Base-by-base conservation (phyloP, 2,113 vertebrate genomes). In the Pangasianodon gigas region DNA sequence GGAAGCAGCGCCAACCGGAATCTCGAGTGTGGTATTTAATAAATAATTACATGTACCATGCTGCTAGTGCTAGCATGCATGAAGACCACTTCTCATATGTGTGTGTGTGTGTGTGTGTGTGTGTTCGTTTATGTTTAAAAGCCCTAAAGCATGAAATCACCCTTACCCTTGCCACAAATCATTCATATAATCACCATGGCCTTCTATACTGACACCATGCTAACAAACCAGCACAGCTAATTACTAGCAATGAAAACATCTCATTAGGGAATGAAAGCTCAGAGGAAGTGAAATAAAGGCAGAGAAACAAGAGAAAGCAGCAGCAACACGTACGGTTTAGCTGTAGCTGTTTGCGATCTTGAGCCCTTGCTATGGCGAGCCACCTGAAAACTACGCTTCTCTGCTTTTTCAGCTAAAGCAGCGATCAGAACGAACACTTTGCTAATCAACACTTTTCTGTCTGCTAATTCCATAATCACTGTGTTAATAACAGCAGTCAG, bases 261-360 rank as follows among this genome's bases (percentile, higher is more conserved):
- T 89, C 51, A 87, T 89, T 89, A 85, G 74, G 32, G 26, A 54
- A 26, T 80, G 60, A 85, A 83, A 48, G n/a, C 85, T n/a, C 52
- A 19, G 56, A 13, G 60, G 60, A 56, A 26, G 19, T 18, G 51
- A 37, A 81, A 65, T 4, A 29, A 13, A 56, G 19, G 51, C 51
- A 26, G 0, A n/a, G 32, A 41, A 37, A 54, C 8, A 4, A 46
- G 19, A 77, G 41, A 77, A 24, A 74, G 6, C 7, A 77, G 44
- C 19, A 21, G 18, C 0, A 26, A 26, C 21, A 26, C 5, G 9
- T 3, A 46, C 9, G 9, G 4, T 3, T 26, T 26, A 77, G 44
- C 24, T 21, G 6, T 74, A 71, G 67, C 67, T 37, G 18, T 74
- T 32, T 24, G 65, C 65, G 37, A 26, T 14, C 37, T 37, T 37